Conservation (phyloP, 2,113 vertebrate genomes). For the Pterocles gutturalis region DNA sequence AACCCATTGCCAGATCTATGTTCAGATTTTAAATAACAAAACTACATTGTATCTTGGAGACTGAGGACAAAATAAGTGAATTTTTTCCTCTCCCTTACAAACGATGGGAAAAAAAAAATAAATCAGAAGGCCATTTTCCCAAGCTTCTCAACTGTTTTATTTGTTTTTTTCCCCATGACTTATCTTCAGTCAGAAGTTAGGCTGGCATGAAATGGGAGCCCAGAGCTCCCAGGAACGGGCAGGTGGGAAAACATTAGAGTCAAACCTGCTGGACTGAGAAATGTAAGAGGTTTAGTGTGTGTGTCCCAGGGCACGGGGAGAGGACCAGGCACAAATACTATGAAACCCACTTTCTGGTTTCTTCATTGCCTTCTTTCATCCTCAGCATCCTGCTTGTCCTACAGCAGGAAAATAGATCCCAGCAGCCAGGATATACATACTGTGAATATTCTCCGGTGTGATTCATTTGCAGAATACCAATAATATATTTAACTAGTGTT, state of each 20-base stretch:
- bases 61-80: background rate
- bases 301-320: background rate
- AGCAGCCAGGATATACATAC: background rate
- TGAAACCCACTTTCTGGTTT: background rate
- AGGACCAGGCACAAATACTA: background rate
- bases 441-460: constrained; percentile 58
- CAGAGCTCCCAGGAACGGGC: background rate
- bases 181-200: background rate
- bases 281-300: fast-evolving
- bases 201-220: background rate
- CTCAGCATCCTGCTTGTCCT: background rate
- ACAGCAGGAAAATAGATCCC: background rate
- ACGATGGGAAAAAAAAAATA: background rate
- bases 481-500: constrained; percentile 70
- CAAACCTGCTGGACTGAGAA: background rate
- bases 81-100: background rate
- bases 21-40: background rate
- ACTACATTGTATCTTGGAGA: background rate
- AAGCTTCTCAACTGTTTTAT: background rate
- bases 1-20: background rate
- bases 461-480: constrained; percentile 31
- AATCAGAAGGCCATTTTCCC: background rate
- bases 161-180: background rate
- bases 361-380: background rate
- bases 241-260: background rate